Percentiles rank a stretch among this genome's conserved stretches.
Conservation (phyloP, 2,113 vertebrate species). For the Vulpes lagopus region DNA sequence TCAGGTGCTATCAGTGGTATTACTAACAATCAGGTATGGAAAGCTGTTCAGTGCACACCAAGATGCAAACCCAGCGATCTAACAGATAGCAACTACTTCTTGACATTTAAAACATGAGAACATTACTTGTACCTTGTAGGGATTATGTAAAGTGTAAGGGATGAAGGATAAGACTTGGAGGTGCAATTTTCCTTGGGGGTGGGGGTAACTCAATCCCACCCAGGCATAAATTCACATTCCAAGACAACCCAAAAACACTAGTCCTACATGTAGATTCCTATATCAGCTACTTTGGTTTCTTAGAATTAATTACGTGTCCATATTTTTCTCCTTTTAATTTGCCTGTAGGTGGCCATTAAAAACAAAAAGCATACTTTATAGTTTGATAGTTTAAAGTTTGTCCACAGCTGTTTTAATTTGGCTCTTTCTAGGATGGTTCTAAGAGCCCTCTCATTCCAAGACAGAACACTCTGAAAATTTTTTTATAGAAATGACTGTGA, state of each 20-base stretch:
- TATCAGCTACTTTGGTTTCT: not conserved
- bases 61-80: slow-evolving; percentile 22
- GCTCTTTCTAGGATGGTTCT: slow-evolving; percentile 15
- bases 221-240: slow-evolving; percentile 33
- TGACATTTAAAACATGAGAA: slow-evolving; percentile 32
- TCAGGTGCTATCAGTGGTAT: not conserved
- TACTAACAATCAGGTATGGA: slow-evolving; percentile 22
- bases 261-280: not conserved
- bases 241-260: not conserved
- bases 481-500: slow-evolving; percentile 36
- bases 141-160: not conserved
- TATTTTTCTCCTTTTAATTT: not conserved
- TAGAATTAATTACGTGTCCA: not conserved
- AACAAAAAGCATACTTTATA: not conserved
- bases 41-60: not conserved
- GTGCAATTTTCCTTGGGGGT: not conserved
- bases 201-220: not conserved
- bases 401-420: not conserved
- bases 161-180: not conserved
- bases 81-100: not conserved
- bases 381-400: not conserved
- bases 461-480: not conserved
- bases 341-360: not conserved
- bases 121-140: not conserved
- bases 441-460: not conserved